Evolutionary conservation across 1,140 invertebrate genomes (phyloP).

Genomic region (Neodiprion virginianus): DNA sequence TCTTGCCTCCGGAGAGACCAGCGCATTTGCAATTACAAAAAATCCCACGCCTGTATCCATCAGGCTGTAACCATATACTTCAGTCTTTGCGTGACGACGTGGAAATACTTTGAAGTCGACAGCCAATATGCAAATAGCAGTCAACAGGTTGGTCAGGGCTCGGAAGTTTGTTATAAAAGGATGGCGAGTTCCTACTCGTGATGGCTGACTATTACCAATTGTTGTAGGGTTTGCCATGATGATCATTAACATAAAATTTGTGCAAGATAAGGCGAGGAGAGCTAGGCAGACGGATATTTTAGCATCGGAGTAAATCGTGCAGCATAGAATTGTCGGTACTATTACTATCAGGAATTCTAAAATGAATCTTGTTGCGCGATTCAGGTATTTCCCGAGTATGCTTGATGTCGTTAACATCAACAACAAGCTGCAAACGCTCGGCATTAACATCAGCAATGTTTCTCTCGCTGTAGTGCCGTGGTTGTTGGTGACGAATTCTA

Average conservation of each 20-base stretch:
- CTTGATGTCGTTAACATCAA: slow-evolving; percentile 41
- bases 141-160: slow-evolving; percentile 75
- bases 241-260: slow-evolving; percentile 33
- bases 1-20: slow-evolving; percentile 71
- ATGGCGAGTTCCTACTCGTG: slow-evolving; percentile 40
- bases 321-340: slow-evolving; percentile 60
- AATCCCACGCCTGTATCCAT: slow-evolving; percentile 96
- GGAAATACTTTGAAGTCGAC: slow-evolving; percentile 93
- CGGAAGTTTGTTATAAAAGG: slow-evolving; percentile 74
- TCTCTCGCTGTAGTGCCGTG: slow-evolving; percentile 48
- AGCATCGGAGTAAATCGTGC: slow-evolving; percentile 56
- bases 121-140: slow-evolving; percentile 85
- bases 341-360: slow-evolving; percentile 63
- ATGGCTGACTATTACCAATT: slow-evolving; percentile 36
- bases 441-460: slow-evolving; percentile 58
- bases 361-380: slow-evolving; percentile 37
- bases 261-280: slow-evolving; percentile 34
- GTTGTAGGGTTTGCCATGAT: slow-evolving; percentile 39
- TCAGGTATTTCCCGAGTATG: slow-evolving; percentile 27
- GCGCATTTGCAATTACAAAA: slow-evolving; percentile 86
- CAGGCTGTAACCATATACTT: slow-evolving; percentile 84
- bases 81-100: slow-evolving; percentile 83
- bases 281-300: slow-evolving; percentile 35
- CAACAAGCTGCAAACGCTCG: slow-evolving; percentile 52
- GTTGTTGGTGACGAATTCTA: slow-evolving; percentile 52